These are phyloP conservation scores for Cryptoblepharus egeriae DNA, from an alignment of 2,797 vertebrate genomes.

Conservation along the genomic window DNA sequence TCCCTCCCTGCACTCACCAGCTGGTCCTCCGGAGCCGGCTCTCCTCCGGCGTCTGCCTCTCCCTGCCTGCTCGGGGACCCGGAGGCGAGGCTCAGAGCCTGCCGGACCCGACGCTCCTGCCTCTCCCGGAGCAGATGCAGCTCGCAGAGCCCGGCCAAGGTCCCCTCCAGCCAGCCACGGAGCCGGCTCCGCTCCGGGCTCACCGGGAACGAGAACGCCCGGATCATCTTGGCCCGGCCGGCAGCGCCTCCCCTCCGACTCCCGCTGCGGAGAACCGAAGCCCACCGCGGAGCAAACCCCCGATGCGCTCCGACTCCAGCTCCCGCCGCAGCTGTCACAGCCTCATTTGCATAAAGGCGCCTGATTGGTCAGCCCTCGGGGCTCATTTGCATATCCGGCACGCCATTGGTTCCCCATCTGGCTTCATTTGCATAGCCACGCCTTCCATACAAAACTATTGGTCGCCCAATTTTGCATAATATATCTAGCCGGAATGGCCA, in stretches of 20 bases:
- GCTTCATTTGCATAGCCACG: neutral
- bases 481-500: neutral
- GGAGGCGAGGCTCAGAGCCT: slow-evolving; percentile 82
- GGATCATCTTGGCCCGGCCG: slow-evolving; percentile 75
- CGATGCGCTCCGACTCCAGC: slow-evolving; percentile 1
- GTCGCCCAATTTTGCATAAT: neutral
- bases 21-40: slow-evolving; percentile 66
- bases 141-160: slow-evolving; percentile 87
- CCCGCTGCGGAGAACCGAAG: neutral
- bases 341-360: slow-evolving; percentile 70
- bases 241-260: neutral
- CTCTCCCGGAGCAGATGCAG: slow-evolving; percentile 87
- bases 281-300: neutral
- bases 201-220: slow-evolving; percentile 83
- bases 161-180: slow-evolving; percentile 86
- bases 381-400: neutral
- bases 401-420: neutral
- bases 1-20: slow-evolving; percentile 48
- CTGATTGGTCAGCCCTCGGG: slow-evolving; percentile 2
- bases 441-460: slow-evolving; percentile 30
- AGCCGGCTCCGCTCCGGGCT: slow-evolving; percentile 85
- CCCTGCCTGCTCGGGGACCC: slow-evolving; percentile 57
- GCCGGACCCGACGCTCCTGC: slow-evolving; percentile 88
- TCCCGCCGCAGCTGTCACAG: slow-evolving; percentile 54
- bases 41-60: slow-evolving; percentile 51